A percentile compares a stretch with the other conserved stretches of the same genome.
phyloP scores from a whole-genome alignment of 2,113 vertebrate species.

The Thamnophis sirtalis region DNA sequence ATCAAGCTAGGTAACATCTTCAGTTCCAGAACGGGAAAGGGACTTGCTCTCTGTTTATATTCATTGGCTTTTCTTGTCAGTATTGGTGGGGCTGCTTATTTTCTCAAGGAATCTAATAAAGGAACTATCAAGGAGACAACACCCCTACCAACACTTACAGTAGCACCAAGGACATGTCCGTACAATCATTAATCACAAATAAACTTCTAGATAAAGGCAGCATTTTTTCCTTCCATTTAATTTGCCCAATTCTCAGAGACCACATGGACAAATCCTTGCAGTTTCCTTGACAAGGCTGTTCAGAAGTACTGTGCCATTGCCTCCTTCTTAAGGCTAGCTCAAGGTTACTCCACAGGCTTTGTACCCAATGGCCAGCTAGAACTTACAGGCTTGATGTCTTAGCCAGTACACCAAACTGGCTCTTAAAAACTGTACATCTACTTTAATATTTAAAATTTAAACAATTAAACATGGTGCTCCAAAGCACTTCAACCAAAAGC shows the following conservation, averaged over 20 bases:
- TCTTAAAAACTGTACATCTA: neutral
- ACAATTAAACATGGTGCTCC: constrained; percentile 8
- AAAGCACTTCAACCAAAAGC: constrained; percentile 13
- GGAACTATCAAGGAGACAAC: neutral
- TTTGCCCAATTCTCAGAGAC: neutral
- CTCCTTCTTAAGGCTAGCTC: too few relatives aligned
- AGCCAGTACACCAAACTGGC: too few relatives aligned
- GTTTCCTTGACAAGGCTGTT: too few relatives aligned
- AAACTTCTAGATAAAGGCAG: constrained; percentile 28
- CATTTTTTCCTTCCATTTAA: neutral
- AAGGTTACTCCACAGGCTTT: too few relatives aligned
- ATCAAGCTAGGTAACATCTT: too few relatives aligned
- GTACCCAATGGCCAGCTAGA: too few relatives aligned
- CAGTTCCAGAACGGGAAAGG: too few relatives aligned
- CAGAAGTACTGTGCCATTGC: too few relatives aligned
- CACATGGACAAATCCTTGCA: too few relatives aligned
- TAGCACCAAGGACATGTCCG: neutral
- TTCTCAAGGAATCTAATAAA: neutral
- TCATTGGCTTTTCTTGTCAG: too few relatives aligned
- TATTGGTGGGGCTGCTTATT: neutral
- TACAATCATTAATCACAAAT: constrained; percentile 31
- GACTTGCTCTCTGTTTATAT: too few relatives aligned
- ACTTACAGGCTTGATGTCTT: too few relatives aligned
- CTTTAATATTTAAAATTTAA: constrained; percentile 24
- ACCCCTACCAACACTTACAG: neutral